phyloP scores from a whole-genome alignment of 2,797 vertebrate genomes.

The Molothrus aeneus region DNA sequence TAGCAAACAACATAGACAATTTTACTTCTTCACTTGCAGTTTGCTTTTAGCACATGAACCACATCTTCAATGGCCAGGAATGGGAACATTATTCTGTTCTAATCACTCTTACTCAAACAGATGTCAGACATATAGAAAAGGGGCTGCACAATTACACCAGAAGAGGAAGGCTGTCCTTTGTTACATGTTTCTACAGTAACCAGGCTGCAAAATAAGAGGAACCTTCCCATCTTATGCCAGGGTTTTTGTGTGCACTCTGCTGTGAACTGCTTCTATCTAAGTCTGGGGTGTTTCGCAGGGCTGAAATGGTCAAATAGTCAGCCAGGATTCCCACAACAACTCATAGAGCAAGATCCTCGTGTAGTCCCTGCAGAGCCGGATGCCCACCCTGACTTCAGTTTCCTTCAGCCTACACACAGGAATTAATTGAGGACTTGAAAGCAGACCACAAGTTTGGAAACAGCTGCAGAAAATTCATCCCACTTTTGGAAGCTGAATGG shows the following conservation, averaged over 20 bases:
- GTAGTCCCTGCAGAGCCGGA: slow-evolving; percentile 63
- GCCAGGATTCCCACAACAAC: slow-evolving; percentile 75
- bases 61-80: slow-evolving; percentile 67
- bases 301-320: slow-evolving; percentile 71
- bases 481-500: slow-evolving; percentile 46
- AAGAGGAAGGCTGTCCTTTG: slow-evolving; percentile 88
- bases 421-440: slow-evolving; percentile 75
- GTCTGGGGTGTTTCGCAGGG: slow-evolving; percentile 68
- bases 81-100: slow-evolving; percentile 73
- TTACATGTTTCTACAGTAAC: slow-evolving; percentile 89
- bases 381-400: slow-evolving; percentile 69
- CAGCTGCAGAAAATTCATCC: slow-evolving; percentile 72
- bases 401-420: slow-evolving; percentile 68
- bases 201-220: slow-evolving; percentile 79
- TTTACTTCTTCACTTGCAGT: slow-evolving; percentile 70
- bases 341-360: slow-evolving; percentile 69
- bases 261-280: slow-evolving; percentile 80
- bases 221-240: slow-evolving; percentile 82
- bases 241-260: slow-evolving; percentile 80
- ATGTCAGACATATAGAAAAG: slow-evolving; percentile 81
- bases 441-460: slow-evolving; percentile 70
- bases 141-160: slow-evolving; percentile 84
- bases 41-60: slow-evolving; percentile 66
- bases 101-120: slow-evolving; percentile 81
- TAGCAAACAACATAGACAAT: slow-evolving; percentile 71